Base-by-base conservation (phyloP, 1,140 invertebrate species). In the Phenacoccus solenopsis region DNA sequence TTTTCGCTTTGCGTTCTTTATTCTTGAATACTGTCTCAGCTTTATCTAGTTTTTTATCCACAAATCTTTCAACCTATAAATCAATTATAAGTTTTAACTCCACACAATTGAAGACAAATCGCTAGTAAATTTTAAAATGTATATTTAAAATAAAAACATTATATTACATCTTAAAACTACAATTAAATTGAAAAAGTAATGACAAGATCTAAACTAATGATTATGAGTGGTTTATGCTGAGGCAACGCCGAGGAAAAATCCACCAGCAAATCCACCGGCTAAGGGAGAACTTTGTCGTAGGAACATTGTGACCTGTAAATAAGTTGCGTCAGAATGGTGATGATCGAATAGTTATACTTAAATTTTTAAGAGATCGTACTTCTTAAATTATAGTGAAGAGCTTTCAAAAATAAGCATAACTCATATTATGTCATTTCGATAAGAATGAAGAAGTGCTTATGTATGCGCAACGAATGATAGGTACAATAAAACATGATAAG, bases 231-330 rank as follows among this genome's bases (percentile, higher is more conserved):
- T 70, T 78, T 79, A 85, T 38, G 82, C 86, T 69, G 85, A 86
- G 68, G 88, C 87, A 77, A 91, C 81, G 74, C 90, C 90, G 79
- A 93, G 84, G 75, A 93, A 84, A 80, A 93, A 90, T 78, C 91
- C 91, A 78, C 90, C 90, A 79, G 86, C 81, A 84, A 91, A 94
- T 79, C 90, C 89, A 77, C 87, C 84, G 71, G 89, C 87, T 77
- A 90, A 64, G 9, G 59, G 59, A 4, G 59, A 64, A 64, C 59
- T 64, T 25, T 27, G 21, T 20, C 25, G 59, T 13, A 64, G 59
- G 25, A 64, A 64, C 59, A 27, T 25, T 10, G 25, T 24, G 2
- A 64, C 22, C 59, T 64, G 59, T 24, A 64, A 64, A 64, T 64
- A 64, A n/a, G n/a, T n/a, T n/a, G n/a, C n/a, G n/a, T n/a, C n/a